phyloP scores from a whole-genome alignment of 2,797 vertebrate genomes.

The Chrysocyon brachyurus region DNA sequence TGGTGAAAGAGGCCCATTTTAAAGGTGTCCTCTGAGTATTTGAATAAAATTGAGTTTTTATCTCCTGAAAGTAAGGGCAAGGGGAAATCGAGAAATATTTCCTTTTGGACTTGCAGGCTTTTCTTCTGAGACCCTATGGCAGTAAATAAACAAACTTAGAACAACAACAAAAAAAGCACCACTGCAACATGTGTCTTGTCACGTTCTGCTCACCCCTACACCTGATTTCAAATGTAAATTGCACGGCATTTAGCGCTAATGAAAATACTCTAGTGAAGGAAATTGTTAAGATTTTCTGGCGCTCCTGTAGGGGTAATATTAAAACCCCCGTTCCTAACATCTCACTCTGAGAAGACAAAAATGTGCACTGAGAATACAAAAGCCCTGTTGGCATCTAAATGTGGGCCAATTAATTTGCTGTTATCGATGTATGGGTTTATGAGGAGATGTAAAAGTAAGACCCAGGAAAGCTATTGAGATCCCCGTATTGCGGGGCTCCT shows the following conservation, averaged over 20 bases:
- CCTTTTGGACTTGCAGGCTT: conserved; percentile 84
- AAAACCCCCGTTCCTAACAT: conserved; percentile 91
- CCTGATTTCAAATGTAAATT: conserved; percentile 93
- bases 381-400: conserved; percentile 91
- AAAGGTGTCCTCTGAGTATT: conserved; percentile 83
- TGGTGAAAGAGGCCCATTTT: conserved; percentile 79
- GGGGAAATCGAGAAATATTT: conserved; percentile 86
- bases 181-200: conserved; percentile 90
- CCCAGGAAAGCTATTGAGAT: conserved; percentile 90
- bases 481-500: conserved; percentile 86
- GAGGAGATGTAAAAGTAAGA: conserved; percentile 90
- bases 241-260: conserved; percentile 92
- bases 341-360: conserved; percentile 91
- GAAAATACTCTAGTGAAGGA: conserved; percentile 93
- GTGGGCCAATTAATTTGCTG: conserved; percentile 91
- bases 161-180: conserved; percentile 80
- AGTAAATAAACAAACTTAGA: conserved; percentile 88
- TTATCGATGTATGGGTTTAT: conserved; percentile 88
- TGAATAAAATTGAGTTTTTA: conserved; percentile 77
- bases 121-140: conserved; percentile 85
- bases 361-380: conserved; percentile 91
- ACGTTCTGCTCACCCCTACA: conserved; percentile 90
- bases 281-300: conserved; percentile 93
- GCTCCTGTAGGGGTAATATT: conserved; percentile 92
- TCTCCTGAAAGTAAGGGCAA: conserved; percentile 82